A percentile compares a stretch with the other conserved stretches of the same genome.
These are phyloP conservation scores for Endomychus coccineus DNA, from an alignment of 2,888 invertebrate genomes.

Conservation along the genomic window DNA sequence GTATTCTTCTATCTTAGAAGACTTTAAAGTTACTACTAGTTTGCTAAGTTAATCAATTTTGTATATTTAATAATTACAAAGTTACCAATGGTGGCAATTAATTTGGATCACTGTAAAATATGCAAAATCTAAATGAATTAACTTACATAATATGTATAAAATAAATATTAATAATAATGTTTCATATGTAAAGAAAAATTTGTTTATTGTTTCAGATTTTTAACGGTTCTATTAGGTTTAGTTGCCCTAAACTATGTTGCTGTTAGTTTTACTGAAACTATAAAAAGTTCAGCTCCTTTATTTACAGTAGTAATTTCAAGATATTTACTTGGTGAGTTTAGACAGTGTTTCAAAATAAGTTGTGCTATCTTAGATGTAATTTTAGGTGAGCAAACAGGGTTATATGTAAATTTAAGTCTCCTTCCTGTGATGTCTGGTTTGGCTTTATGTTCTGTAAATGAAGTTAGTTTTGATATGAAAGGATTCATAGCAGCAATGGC, in stretches of 20 bases:
- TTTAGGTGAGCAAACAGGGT: constrained; percentile 57
- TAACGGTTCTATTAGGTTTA: constrained; percentile 65
- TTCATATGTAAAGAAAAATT: too few relatives aligned
- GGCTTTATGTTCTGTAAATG: constrained; percentile 68
- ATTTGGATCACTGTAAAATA: too few relatives aligned
- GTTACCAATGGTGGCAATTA: too few relatives aligned
- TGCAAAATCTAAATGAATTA: too few relatives aligned
- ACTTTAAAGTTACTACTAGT: too few relatives aligned
- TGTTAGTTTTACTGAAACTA: constrained; percentile 74
- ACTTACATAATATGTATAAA: too few relatives aligned
- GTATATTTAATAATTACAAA: too few relatives aligned
- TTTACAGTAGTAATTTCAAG: constrained; percentile 70
- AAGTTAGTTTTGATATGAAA: constrained; percentile 63
- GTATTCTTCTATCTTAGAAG: too few relatives aligned
- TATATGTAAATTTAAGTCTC: constrained; percentile 62
- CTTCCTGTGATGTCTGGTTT: constrained; percentile 72
- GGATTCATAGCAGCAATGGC: constrained; percentile 69
- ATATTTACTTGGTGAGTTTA: constrained; percentile 50
- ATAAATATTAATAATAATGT: too few relatives aligned
- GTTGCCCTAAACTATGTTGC: constrained; percentile 70
- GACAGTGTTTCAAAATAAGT: neutral
- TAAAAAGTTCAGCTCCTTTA: constrained; percentile 72
- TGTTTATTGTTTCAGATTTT: constrained; percentile 49
- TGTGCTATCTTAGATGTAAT: constrained; percentile 16
- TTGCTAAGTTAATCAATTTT: too few relatives aligned